These are phyloP conservation scores for Cephonodes hylas DNA, from an alignment of 2,888 invertebrate genomes.

Conservation along the genomic window DNA sequence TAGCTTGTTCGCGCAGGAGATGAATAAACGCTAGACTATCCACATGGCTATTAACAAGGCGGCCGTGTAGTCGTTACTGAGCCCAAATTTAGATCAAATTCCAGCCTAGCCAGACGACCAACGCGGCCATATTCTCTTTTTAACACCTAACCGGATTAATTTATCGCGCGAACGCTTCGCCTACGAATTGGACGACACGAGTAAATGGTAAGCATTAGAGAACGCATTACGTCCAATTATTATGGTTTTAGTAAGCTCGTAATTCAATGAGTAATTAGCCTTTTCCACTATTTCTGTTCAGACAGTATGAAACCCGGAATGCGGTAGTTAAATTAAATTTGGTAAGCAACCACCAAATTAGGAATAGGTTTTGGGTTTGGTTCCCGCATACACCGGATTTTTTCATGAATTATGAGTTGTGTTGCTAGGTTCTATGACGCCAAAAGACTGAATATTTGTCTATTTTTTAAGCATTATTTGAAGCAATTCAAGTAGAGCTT, in stretches of 20 bases:
- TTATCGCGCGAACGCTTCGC: background rate
- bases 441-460: no score
- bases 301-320: no score
- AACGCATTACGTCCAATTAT: background rate
- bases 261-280: background rate
- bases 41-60: slow-evolving; percentile 4
- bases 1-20: background rate
- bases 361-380: no score
- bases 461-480: no score
- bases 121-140: slow-evolving; percentile 17
- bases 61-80: slow-evolving; percentile 19
- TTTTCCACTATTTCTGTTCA: background rate
- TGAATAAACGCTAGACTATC: background rate
- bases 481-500: no score
- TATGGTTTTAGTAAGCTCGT: background rate
- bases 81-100: slow-evolving; percentile 56
- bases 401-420: no score
- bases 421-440: no score
- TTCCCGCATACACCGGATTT: no score
- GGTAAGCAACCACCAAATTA: no score
- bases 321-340: no score
- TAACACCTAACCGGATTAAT: slow-evolving; percentile 13
- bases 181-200: background rate
- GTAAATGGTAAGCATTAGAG: background rate
- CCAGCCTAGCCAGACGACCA: slow-evolving; percentile 35